A percentile compares a stretch with the other conserved stretches of the same genome.
Evolutionary conservation across 2,797 vertebrate species (phyloP).

Genomic region (Uromys caudimaculatus): DNA sequence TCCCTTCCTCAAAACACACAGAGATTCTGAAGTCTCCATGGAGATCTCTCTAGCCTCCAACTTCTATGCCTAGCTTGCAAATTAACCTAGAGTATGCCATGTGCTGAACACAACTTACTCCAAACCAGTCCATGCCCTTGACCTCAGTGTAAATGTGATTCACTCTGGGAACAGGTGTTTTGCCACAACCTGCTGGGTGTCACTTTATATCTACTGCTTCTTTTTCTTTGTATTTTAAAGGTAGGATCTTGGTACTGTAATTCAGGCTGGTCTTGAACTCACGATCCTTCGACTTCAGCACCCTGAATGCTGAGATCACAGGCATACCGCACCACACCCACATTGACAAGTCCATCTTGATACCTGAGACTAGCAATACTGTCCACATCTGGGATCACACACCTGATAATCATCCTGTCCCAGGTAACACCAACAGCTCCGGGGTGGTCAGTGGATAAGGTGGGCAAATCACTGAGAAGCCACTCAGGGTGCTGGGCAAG

Average conservation of each 20-base stretch:
- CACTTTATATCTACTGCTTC: neutral
- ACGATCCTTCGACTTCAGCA: neutral
- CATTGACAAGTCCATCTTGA: neutral
- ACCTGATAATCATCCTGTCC: neutral
- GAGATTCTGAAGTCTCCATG: neutral
- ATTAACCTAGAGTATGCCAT: neutral
- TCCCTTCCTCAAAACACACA: neutral
- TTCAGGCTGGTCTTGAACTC: neutral
- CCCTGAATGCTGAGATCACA: neutral
- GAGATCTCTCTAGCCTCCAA: neutral
- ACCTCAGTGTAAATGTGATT: neutral
- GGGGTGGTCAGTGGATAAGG: neutral
- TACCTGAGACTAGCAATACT: neutral
- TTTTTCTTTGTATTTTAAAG: neutral
- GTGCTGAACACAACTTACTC: neutral
- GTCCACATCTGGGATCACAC: neutral
- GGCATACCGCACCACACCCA: neutral
- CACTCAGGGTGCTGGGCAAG: neutral
- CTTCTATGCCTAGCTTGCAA: neutral
- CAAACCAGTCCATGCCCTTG: neutral
- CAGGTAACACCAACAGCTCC: neutral
- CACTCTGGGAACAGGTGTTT: neutral
- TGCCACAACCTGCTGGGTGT: neutral
- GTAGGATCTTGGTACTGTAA: neutral
- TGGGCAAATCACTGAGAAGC: neutral